A percentile compares a stretch with the other conserved stretches of the same genome.
Evolutionary conservation across 2,797 vertebrate genomes (phyloP).

Genomic region (Channa striata): DNA sequence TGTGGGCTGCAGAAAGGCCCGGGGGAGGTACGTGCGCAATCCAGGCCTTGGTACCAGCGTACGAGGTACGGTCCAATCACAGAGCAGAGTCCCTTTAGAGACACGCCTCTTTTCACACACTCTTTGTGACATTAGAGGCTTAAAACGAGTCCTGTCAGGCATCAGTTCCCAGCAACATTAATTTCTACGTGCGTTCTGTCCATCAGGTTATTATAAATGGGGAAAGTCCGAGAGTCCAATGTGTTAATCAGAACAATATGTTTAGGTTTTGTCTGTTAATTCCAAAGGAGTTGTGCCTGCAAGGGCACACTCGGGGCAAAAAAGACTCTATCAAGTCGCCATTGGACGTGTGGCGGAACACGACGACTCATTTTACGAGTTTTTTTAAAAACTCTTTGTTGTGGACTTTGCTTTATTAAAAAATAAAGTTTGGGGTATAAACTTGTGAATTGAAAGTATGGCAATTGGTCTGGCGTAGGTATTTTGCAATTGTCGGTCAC

Average conservation of each 20-base stretch:
- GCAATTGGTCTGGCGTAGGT: fast-evolving
- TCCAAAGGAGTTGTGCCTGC: conserved; percentile 10
- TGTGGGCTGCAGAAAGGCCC: neutral
- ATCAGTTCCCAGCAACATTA: fast-evolving
- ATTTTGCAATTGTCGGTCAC: neutral
- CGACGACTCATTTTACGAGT: neutral
- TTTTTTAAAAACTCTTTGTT: neutral
- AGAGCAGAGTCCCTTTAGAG: neutral
- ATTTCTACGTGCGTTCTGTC: fast-evolving
- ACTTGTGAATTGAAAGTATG: neutral
- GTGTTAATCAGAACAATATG: neutral
- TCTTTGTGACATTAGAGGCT: fast-evolving
- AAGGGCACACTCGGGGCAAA: fast-evolving
- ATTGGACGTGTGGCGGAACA: conserved; percentile 72
- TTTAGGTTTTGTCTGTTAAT: fast-evolving
- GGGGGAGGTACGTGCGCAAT: neutral
- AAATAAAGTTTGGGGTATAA: neutral
- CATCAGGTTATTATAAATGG: fast-evolving
- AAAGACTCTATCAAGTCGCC: fast-evolving
- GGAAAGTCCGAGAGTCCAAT: fast-evolving
- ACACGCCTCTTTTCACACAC: conserved; percentile 23
- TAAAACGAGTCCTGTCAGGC: conserved; percentile 10
- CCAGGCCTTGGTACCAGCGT: conserved; percentile 40
- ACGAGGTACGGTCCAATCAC: conserved; percentile 59
- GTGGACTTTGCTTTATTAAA: neutral